Conservation (phyloP, 2,797 vertebrate species). For the Crotalus adamanteus region DNA sequence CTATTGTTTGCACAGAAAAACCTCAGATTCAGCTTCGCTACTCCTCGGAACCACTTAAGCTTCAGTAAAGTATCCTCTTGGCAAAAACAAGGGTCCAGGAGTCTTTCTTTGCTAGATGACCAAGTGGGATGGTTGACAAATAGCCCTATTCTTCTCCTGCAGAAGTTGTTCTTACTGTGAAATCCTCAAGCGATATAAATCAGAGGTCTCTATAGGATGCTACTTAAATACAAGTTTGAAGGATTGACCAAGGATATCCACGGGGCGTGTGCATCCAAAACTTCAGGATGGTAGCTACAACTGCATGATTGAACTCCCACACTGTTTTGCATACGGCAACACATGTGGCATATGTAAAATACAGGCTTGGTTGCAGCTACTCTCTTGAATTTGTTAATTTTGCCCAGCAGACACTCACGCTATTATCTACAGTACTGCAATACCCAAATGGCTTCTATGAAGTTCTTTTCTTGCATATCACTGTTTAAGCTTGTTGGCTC, state of each 20-base stretch:
- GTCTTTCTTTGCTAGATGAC: background rate
- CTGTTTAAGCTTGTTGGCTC: background rate
- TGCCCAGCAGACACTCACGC: too few relatives aligned
- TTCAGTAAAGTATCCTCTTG: too few relatives aligned
- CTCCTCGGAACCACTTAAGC: too few relatives aligned
- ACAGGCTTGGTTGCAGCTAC: background rate
- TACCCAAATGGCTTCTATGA: background rate
- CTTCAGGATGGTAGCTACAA: background rate
- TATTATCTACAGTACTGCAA: background rate
- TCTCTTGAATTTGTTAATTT: background rate
- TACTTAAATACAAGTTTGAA: conserved; percentile 62
- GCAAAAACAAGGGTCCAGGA: too few relatives aligned
- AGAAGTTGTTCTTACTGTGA: background rate
- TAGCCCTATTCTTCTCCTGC: background rate
- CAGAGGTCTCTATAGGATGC: conserved; percentile 23
- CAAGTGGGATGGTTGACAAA: background rate
- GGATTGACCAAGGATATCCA: conserved; percentile 43
- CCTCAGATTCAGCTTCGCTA: too few relatives aligned
- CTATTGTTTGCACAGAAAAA: too few relatives aligned
- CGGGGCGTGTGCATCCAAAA: too few relatives aligned
- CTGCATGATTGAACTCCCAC: background rate
- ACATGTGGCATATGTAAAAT: background rate
- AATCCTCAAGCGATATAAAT: background rate
- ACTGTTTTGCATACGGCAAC: accelerated
- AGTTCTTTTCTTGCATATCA: background rate